Evolutionary conservation across 1,140 invertebrate species (phyloP).

Genomic region (Drosophila teissieri): DNA sequence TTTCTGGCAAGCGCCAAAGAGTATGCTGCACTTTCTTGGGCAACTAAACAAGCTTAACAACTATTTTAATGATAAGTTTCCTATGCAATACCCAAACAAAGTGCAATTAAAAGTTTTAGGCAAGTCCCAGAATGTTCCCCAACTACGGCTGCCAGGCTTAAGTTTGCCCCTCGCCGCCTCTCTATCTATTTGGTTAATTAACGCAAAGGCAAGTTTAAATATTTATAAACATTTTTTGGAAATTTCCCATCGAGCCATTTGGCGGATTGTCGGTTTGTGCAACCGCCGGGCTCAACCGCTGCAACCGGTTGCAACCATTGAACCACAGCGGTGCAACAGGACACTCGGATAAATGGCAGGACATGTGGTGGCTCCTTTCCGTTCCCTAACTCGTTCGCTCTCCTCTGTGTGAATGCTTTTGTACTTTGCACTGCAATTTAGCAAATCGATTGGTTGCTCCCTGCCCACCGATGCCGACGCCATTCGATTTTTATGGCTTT

Average conservation of each 20-base stretch:
- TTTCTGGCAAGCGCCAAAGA: slow-evolving; percentile 22
- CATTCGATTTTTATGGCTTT: slow-evolving; percentile 80
- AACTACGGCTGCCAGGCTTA: slow-evolving; percentile 9
- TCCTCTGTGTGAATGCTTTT: slow-evolving; percentile 41
- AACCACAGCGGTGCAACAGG: slow-evolving; percentile 46
- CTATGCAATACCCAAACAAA: slow-evolving; percentile 48
- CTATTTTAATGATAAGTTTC: slow-evolving; percentile 70
- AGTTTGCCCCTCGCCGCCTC: slow-evolving; percentile 5
- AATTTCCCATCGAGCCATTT: not conserved
- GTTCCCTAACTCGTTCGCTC: not conserved
- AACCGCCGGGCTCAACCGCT: slow-evolving; percentile 36
- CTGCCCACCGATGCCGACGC: slow-evolving; percentile 25
- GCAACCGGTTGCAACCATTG: slow-evolving; percentile 36
- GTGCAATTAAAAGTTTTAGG: slow-evolving; percentile 69
- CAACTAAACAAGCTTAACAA: slow-evolving; percentile 51
- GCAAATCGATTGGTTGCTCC: slow-evolving; percentile 79
- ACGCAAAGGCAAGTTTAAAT: slow-evolving; percentile 46
- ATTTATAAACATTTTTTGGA: slow-evolving; percentile 29
- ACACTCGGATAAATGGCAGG: slow-evolving; percentile 53
- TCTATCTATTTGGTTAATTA: slow-evolving; percentile 41
- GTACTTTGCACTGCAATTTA: slow-evolving; percentile 79
- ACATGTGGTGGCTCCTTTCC: slow-evolving; percentile 25
- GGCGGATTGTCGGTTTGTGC: slow-evolving; percentile 43
- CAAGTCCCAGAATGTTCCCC: slow-evolving; percentile 38
- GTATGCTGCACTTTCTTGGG: slow-evolving; percentile 32